Conservation (phyloP, 2,888 invertebrate species). For the Microplitis manilae region DNA sequence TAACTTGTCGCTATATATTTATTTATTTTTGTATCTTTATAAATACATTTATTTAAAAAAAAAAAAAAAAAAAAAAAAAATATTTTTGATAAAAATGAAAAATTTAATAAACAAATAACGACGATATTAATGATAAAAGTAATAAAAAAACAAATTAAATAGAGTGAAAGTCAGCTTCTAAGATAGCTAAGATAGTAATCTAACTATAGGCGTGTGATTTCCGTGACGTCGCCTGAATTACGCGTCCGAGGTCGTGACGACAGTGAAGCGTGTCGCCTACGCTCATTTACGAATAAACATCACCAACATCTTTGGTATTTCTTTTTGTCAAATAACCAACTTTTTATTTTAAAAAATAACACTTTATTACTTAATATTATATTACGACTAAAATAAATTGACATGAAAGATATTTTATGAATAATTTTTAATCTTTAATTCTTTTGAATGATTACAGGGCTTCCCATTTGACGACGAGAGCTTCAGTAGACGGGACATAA, state of each 20-base stretch:
- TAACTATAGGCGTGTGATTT: slow-evolving; percentile 37
- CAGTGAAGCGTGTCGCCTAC: slow-evolving; percentile 50
- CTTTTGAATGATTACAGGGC: slow-evolving; percentile 68
- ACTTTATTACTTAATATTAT: neutral
- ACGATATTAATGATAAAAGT: neutral
- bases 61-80: slow-evolving; percentile 8
- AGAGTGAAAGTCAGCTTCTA: slow-evolving; percentile 23
- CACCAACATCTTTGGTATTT: slow-evolving; percentile 44
- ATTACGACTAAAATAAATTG: neutral
- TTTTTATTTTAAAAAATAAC: slow-evolving; percentile 25
- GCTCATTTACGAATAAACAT: slow-evolving; percentile 49
- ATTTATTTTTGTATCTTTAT: neutral
- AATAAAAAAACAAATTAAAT: neutral
- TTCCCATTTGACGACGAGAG: slow-evolving; percentile 79
- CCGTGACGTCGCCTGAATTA: slow-evolving; percentile 42
- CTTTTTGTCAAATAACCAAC: slow-evolving; percentile 3
- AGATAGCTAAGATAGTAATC: neutral
- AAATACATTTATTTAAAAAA: neutral
- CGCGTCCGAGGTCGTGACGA: slow-evolving; percentile 47
- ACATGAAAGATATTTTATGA: neutral
- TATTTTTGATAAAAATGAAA: too few relatives aligned
- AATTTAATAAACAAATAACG: neutral
- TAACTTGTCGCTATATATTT: slow-evolving; percentile 11
- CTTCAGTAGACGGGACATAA: slow-evolving; percentile 72
- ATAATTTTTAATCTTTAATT: neutral